Evolutionary conservation across 2,888 invertebrate species (phyloP).

Genomic region (Mythimna pallens): DNA sequence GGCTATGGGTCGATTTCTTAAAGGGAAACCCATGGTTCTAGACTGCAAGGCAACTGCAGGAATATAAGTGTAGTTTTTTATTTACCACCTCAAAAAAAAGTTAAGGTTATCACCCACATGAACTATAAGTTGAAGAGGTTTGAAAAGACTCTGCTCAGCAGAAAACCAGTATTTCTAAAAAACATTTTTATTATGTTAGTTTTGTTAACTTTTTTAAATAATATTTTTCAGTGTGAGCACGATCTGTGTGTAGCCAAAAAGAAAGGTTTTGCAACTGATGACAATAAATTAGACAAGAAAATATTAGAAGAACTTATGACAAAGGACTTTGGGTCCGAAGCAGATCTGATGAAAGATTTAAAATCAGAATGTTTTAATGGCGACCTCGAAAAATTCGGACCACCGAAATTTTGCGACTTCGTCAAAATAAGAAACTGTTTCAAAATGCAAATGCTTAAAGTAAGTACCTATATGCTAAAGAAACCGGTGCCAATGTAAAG

Average conservation of each 20-base stretch:
- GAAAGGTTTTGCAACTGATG: constrained; percentile 60
- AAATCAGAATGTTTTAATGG: constrained; percentile 31
- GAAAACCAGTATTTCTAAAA: neutral
- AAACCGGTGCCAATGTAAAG: neutral
- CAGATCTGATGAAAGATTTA: constrained; percentile 11
- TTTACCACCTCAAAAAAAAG: too few relatives aligned
- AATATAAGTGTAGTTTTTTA: too few relatives aligned
- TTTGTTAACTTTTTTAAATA: neutral
- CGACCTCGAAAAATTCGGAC: constrained; percentile 32
- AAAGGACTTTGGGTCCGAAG: constrained; percentile 20
- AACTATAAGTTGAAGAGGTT: neutral
- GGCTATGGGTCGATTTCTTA: too few relatives aligned
- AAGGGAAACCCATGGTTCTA: too few relatives aligned
- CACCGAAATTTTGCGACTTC: constrained; percentile 35
- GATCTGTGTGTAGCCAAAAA: constrained; percentile 69
- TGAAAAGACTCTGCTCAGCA: neutral
- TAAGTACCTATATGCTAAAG: constrained; percentile 16
- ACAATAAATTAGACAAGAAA: constrained; percentile 63
- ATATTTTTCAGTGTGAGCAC: constrained; percentile 67
- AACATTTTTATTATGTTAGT: neutral
- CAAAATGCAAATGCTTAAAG: constrained; percentile 17
- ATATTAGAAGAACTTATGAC: constrained; percentile 47
- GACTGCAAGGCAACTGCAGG: too few relatives aligned
- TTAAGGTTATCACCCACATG: neutral
- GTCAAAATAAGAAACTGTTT: constrained; percentile 29